Evolutionary conservation across 2,797 vertebrate genomes (phyloP), one percentile per base, ranked within the genome.

Genomic region (Scolopax bukidnonensis): DNA sequence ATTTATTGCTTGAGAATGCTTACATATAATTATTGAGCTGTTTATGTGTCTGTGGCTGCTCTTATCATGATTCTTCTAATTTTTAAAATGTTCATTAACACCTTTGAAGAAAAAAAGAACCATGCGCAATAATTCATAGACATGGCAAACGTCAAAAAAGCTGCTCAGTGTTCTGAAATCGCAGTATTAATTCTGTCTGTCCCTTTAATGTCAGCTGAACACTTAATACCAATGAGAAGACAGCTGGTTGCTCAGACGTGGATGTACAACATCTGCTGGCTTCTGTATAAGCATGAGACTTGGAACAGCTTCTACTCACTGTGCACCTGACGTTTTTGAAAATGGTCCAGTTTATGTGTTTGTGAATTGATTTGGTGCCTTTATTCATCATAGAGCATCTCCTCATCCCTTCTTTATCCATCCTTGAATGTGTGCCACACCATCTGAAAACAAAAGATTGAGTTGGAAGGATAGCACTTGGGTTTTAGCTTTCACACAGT

Each of bases 251-350:
- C 59, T 91, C 83, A 92, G 88, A 84, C 69, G 15, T 84, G 76
- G 73, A 59, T 75, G 43, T 93, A 88, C 76, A 89, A 88, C 87
- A 95, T 96, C 93, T 94, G 95, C 90, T 92, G 81, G 89, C 65
- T 94, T 48, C 89, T 85, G 56, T 80, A 83, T 89, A 38, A 96
- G 75, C 75, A 65, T 43, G 48, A 91, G 68, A 77, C 41, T 96
- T 95, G 87, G 75, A 93, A 93, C 40, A 93, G 91, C 79, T 96
- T 90, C 56, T 80, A 88, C 85, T 93, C 56, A 75, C 76, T 91
- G 50, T 86, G 93, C 94, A 96, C 95, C 94, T 96, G 95, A 94
- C 74, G 79, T 95, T 95, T 91, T 90, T 96, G 95, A 95, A 95
- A 93, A 86, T 63, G 43, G 36, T 96, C 95, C 96, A 93, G 91